These are phyloP conservation scores for Xiphorhynchus erythropygius DNA, from an alignment of 2,797 vertebrate species.

Conservation along the genomic window DNA sequence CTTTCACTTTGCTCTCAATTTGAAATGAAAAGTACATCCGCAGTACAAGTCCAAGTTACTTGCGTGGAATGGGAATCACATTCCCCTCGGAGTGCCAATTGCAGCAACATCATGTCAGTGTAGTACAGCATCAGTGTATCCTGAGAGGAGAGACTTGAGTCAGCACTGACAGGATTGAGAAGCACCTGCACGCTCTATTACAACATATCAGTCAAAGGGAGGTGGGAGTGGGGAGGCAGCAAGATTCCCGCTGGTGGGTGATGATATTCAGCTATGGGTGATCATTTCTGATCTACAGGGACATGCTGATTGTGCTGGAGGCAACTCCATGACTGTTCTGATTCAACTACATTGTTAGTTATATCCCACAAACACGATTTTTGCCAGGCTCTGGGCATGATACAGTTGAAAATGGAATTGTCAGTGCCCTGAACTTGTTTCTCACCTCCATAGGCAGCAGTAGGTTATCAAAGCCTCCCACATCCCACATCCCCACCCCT, in stretches of 20 bases:
- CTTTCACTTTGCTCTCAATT: not conserved
- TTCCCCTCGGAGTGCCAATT: not conserved
- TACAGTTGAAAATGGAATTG: not conserved
- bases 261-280: not conserved
- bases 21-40: not conserved
- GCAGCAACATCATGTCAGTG: not conserved
- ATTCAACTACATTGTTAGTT: not conserved
- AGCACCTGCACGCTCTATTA: not conserved
- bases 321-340: not conserved
- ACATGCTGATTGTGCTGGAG: not conserved
- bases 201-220: not conserved
- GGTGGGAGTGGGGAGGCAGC: not conserved
- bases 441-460: not conserved
- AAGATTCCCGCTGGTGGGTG: not conserved
- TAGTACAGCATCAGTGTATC: not conserved
- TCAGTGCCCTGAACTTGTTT: not conserved
- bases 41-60: not conserved
- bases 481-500: not conserved
- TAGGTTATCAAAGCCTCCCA: not conserved
- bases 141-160: not conserved
- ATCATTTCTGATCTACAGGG: not conserved
- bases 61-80: not conserved
- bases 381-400: not conserved
- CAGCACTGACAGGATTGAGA: not conserved
- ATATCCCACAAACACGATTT: not conserved